Conservation (phyloP, 2,113 vertebrate genomes). For the Sylvicapra grimmia region DNA sequence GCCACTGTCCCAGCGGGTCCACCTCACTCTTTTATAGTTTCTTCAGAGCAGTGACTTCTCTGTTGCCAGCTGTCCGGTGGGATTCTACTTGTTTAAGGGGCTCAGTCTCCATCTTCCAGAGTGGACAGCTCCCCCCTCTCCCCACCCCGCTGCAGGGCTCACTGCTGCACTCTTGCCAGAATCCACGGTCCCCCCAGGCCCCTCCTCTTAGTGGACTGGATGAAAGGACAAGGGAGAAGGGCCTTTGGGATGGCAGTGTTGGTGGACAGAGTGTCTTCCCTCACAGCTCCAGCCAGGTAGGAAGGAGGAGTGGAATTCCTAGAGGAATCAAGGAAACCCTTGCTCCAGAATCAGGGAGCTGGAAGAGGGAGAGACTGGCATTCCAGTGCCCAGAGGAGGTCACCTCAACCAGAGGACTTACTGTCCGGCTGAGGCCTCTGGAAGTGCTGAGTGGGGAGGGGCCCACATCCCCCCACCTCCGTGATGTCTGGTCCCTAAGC, state of each 20-base stretch:
- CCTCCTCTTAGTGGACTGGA: too few species aligned
- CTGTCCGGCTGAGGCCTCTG: not conserved
- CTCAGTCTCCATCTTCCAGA: not conserved
- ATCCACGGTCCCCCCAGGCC: not conserved
- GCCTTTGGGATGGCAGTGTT: not conserved
- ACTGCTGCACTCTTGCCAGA: not conserved
- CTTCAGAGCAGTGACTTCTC: not conserved
- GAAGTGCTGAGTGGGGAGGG: not conserved
- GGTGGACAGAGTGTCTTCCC: too few species aligned
- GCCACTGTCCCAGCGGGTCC: not conserved
- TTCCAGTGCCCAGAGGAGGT: not conserved
- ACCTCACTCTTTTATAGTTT: not conserved
- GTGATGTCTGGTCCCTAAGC: not conserved
- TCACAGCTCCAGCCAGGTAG: not conserved
- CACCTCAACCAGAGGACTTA: not conserved
- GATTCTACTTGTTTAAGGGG: not conserved
- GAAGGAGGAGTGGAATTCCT: not conserved
- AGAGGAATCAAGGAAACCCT: not conserved
- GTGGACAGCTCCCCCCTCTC: not conserved
- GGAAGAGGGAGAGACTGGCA: not conserved
- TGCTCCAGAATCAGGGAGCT: not conserved
- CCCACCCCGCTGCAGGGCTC: not conserved
- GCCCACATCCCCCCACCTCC: too few species aligned
- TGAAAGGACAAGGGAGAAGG: too few species aligned
- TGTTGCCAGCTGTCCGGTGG: not conserved